Evolutionary conservation across 1,140 invertebrate species (phyloP).

Genomic region (Drosophila bocki): DNA sequence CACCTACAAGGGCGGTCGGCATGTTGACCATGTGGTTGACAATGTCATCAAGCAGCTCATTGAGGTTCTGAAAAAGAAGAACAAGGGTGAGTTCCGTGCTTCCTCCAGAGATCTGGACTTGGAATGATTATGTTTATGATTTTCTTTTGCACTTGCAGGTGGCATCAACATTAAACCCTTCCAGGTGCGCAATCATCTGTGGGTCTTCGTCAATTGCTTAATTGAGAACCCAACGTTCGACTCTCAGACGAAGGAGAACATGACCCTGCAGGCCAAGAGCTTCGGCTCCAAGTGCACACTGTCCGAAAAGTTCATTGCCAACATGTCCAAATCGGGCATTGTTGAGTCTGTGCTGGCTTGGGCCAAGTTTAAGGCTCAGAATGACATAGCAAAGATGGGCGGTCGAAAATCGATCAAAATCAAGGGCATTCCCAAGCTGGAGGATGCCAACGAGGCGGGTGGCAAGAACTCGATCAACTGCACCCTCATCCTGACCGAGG

Average conservation of each 20-base stretch:
- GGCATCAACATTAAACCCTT: slow-evolving; percentile 94
- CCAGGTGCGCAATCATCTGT: slow-evolving; percentile 98
- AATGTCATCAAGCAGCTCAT: slow-evolving; percentile 95
- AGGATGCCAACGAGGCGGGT: slow-evolving; percentile 99
- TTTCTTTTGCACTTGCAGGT: slow-evolving; percentile 85
- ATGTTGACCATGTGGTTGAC: slow-evolving; percentile 98
- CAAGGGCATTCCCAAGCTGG: slow-evolving; percentile 98
- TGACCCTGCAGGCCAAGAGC: slow-evolving; percentile 97
- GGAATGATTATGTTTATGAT: neutral
- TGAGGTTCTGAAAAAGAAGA: slow-evolving; percentile 98
- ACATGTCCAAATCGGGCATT: slow-evolving; percentile 94
- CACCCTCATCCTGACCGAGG: slow-evolving; percentile 99
- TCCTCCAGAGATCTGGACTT: neutral
- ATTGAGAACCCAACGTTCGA: slow-evolving; percentile 99
- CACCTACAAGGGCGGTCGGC: slow-evolving; percentile 98
- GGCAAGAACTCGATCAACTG: slow-evolving; percentile 95
- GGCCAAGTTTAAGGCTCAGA: slow-evolving; percentile 99
- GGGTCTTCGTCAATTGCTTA: slow-evolving; percentile 99
- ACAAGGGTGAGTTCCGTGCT: slow-evolving; percentile 88
- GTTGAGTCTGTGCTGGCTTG: slow-evolving; percentile 96
- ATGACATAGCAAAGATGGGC: slow-evolving; percentile 93
- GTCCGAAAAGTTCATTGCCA: slow-evolving; percentile 95
- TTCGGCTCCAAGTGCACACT: slow-evolving; percentile 98
- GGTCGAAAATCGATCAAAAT: slow-evolving; percentile 97
- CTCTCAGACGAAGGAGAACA: slow-evolving; percentile 99